Evolutionary conservation across 2,888 invertebrate genomes (phyloP).

Genomic region (Dasysyrphus albostriatus): DNA sequence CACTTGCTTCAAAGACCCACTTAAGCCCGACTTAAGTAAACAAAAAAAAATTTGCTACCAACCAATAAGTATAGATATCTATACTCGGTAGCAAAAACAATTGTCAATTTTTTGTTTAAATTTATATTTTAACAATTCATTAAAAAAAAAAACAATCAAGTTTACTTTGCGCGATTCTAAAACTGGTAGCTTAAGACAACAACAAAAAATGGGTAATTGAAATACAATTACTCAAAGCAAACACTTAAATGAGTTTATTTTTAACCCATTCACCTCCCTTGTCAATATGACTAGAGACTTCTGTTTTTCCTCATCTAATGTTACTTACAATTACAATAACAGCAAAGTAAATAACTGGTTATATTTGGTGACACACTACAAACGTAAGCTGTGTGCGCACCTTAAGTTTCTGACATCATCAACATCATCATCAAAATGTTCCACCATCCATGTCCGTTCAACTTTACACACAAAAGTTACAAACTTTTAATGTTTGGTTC

Average conservation of each 20-base stretch:
- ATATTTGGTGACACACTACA: constrained; percentile 42
- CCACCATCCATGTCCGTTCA: constrained; percentile 61
- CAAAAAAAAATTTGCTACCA: constrained; percentile 32
- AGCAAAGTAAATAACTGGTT: neutral
- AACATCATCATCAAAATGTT: constrained; percentile 39
- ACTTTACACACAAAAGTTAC: constrained; percentile 45
- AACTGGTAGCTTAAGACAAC: neutral
- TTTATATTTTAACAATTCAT: constrained; percentile 26
- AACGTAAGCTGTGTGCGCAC: constrained; percentile 52
- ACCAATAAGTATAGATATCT: neutral
- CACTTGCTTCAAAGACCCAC: constrained; percentile 64
- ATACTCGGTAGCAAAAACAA: constrained; percentile 5
- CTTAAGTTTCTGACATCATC: constrained; percentile 70
- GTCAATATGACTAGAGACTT: neutral
- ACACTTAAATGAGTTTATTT: constrained; percentile 8
- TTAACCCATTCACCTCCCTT: neutral
- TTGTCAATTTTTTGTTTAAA: constrained; percentile 14
- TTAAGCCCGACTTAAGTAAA: constrained; percentile 42
- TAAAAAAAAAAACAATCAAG: constrained; percentile 26
- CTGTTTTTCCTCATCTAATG: neutral
- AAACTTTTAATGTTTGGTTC: constrained; percentile 43
- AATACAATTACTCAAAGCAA: constrained; percentile 63
- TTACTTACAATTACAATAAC: neutral
- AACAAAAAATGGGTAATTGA: constrained; percentile 47
- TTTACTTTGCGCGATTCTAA: constrained; percentile 3